Conservation (phyloP, 2,113 vertebrate species). For the Rhinopomastus cyanomelas region DNA sequence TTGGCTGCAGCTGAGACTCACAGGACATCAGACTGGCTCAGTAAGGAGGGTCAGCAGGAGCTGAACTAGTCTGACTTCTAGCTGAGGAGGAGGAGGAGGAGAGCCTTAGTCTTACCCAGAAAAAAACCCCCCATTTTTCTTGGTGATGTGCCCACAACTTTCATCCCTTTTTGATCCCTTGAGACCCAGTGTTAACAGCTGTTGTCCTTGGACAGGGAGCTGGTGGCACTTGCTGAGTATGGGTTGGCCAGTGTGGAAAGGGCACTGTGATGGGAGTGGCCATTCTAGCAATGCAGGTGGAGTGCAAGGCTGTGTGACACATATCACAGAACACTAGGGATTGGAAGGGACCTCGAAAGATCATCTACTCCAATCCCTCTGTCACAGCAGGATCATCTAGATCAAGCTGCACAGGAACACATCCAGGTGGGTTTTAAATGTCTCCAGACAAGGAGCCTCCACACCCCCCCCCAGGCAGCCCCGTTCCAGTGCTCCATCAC, state of each 20-base stretch:
- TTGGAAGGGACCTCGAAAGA: too few species aligned
- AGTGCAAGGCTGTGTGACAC: neutral
- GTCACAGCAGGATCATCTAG: too few species aligned
- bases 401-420: too few species aligned
- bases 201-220: neutral
- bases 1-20: neutral
- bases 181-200: fast-evolving
- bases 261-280: neutral
- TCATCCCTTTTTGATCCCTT: neutral
- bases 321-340: too few species aligned
- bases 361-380: too few species aligned
- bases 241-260: neutral
- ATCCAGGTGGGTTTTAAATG: too few species aligned
- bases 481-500: too few species aligned
- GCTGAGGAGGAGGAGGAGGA: neutral
- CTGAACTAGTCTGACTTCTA: neutral
- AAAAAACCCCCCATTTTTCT: neutral
- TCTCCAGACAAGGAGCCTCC: too few species aligned
- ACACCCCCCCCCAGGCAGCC: too few species aligned
- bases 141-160: neutral
- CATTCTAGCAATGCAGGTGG: neutral
- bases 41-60: neutral
- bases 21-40: neutral
- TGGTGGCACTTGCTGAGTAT: neutral
- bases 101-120: neutral